Conservation (phyloP, 2,888 invertebrate genomes). For the Hemaris fuciformis region DNA sequence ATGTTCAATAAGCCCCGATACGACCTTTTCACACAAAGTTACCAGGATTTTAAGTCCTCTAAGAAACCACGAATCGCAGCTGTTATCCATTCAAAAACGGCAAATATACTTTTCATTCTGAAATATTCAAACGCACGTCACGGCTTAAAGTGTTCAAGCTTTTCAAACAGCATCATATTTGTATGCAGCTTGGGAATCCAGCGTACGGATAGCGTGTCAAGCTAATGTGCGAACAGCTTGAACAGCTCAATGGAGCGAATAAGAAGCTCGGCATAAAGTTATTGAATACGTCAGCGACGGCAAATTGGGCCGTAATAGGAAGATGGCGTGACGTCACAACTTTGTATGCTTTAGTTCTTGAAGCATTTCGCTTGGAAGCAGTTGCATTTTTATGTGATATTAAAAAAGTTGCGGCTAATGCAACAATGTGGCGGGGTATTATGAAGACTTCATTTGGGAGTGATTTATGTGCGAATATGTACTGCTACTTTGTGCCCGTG, state of each 20-base stretch:
- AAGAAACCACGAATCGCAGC: background rate
- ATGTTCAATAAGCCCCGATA: too few species aligned
- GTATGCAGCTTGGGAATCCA: background rate
- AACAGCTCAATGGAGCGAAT: background rate
- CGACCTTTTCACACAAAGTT: background rate
- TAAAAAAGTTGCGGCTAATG: background rate
- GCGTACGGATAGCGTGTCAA: background rate
- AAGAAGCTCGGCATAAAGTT: background rate
- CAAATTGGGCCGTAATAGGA: background rate
- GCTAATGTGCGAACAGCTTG: conserved; percentile 2
- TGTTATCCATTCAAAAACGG: background rate
- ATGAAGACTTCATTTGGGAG: background rate
- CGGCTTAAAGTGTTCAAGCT: conserved; percentile 5
- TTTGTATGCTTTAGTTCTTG: background rate
- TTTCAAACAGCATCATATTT: conserved; percentile 1
- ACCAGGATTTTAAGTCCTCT: background rate
- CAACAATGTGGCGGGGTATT: background rate
- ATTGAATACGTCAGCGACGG: background rate
- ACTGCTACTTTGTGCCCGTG: background rate
- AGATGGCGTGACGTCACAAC: background rate
- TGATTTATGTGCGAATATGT: background rate
- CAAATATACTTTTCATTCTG: background rate
- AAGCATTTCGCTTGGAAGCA: background rate
- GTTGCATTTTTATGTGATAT: background rate
- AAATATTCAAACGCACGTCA: conserved; percentile 2